Evolutionary conservation across 1,140 invertebrate species (phyloP), one percentile per base, ranked within the genome.

Genomic region (Plectrocnemia conspersa): DNA sequence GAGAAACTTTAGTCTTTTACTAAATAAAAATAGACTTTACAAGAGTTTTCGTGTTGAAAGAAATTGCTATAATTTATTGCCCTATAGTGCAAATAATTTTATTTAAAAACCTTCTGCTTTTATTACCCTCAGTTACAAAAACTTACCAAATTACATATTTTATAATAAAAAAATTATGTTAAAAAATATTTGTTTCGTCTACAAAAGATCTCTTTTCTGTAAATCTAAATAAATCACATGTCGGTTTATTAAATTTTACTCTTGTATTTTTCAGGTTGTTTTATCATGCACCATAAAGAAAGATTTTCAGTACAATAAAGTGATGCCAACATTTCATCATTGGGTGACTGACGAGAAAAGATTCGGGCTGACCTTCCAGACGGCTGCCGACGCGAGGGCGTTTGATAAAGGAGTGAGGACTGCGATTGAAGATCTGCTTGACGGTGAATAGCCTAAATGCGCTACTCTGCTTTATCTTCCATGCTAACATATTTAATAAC

Each of bases 291-390:
- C 86, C 23, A 91, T 97, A 66, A 94, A 93, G 73, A 91, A 91
- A 72, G 93, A 97, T 73, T 93, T 97, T 72, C 86, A 93, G 69
- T 97, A 97, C 78, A 93, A 94, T 76, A 93, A 93, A 81, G 93
- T 96, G 63, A 97, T 95, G 89, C 93, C 94, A 29, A 96, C 93
- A 40, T 97, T 97, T 82, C 92, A 96, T 77, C 93, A 97, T 72
- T 97, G 93, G 94, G 86, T 87, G 64, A 95, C 91, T 15, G 92
- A 91, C 42, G 91, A 94, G 69, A 93, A 95, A 71, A 86, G 90
- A 64, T 97, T 93, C 79, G 93, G 93, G 38, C 77, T 97, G 33
- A 96, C 93, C 27, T 97, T 97, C 78, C 89, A 93, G 74, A 92
- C 90, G 15, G 89, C 89, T 36, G 89, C 91, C 16, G 93, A 97